Conservation (phyloP, 2,113 vertebrate species). For the Siniperca knerii region DNA sequence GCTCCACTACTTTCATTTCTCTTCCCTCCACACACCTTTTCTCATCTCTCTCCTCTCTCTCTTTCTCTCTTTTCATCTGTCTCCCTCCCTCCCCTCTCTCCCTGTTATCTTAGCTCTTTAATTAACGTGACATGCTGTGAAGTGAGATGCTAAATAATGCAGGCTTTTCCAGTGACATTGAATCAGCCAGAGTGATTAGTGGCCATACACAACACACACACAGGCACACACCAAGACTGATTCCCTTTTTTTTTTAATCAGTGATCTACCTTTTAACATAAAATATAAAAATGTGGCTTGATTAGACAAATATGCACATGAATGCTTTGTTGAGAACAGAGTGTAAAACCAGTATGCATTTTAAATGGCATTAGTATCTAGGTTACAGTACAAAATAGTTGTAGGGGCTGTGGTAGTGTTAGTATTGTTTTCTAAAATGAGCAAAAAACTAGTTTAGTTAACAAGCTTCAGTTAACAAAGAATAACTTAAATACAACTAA, state of each 20-base stretch:
- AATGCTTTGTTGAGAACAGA: neutral
- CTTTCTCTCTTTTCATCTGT: constrained; percentile 45
- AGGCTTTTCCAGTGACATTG: constrained; percentile 78
- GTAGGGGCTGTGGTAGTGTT: neutral
- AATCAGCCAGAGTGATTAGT: constrained; percentile 75
- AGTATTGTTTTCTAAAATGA: neutral
- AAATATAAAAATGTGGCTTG: neutral
- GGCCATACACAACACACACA: constrained; percentile 47
- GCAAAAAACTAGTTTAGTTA: neutral
- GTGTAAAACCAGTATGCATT: neutral
- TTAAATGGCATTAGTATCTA: neutral
- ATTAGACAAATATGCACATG: constrained; percentile 18
- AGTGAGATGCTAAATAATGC: constrained; percentile 83
- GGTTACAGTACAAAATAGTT: neutral
- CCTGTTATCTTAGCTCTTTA: constrained; percentile 78
- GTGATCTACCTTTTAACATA: constrained; percentile 1
- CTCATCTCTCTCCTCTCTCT: constrained; percentile 44
- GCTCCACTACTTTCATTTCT: constrained; percentile 23
- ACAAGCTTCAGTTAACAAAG: neutral
- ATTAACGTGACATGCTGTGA: constrained; percentile 78
- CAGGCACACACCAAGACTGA: constrained; percentile 6
- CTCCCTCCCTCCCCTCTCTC: neutral
- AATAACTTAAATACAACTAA: neutral
- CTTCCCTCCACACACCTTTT: constrained; percentile 23
- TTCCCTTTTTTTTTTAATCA: constrained; percentile 17